Evolutionary conservation across 2,888 invertebrate species (phyloP).

Genomic region (Rugalucina vietnamica): DNA sequence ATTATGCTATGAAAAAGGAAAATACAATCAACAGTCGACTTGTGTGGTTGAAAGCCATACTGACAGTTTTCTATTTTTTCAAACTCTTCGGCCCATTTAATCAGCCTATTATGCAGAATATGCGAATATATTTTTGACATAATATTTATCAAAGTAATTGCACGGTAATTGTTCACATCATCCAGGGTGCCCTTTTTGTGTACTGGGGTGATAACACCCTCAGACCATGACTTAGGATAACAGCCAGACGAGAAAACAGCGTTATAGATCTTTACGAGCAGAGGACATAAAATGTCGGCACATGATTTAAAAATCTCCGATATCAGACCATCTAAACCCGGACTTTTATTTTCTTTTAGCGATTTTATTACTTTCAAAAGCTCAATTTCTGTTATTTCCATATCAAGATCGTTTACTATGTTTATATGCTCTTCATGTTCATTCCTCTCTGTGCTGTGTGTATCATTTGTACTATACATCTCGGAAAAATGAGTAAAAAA

Average conservation of each 20-base stretch:
- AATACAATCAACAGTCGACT: slow-evolving; percentile 16
- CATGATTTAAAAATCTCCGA: neutral
- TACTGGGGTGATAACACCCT: neutral
- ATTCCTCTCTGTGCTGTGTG: too few relatives aligned
- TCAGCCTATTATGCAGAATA: neutral
- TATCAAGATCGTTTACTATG: neutral
- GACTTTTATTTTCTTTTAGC: neutral
- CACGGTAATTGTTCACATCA: neutral
- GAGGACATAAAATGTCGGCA: neutral
- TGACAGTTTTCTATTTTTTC: neutral
- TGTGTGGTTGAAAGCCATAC: neutral
- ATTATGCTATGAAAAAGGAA: neutral
- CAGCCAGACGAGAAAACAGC: neutral
- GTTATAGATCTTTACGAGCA: neutral
- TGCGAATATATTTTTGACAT: neutral
- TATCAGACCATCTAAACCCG: neutral
- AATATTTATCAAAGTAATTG: neutral
- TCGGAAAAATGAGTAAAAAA: neutral
- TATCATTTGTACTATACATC: too few relatives aligned
- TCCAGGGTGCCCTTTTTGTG: neutral
- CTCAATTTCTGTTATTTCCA: neutral
- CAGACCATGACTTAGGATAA: neutral
- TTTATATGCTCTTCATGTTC: neutral
- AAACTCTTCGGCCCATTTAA: neutral
- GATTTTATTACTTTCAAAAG: neutral